Evolutionary conservation across 2,797 vertebrate genomes (phyloP).

Genomic region (Mormyrops boulengeri): DNA sequence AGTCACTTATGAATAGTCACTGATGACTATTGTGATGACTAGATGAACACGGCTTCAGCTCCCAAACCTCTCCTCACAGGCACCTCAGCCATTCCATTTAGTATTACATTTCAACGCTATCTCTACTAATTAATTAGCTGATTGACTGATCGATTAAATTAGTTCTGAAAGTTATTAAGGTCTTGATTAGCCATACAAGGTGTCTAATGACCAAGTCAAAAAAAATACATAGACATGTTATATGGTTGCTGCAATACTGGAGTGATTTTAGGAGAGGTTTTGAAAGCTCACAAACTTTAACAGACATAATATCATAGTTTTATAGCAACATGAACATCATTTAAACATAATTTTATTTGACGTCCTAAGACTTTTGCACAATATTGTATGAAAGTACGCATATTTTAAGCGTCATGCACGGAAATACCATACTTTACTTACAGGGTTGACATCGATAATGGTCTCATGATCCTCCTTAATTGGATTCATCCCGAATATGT

Average conservation of each 20-base stretch:
- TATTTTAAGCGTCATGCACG: neutral
- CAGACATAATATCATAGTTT: neutral
- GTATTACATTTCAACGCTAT: neutral
- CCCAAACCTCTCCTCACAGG: neutral
- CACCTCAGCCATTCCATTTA: neutral
- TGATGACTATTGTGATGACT: neutral
- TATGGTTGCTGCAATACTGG: neutral
- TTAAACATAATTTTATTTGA: neutral
- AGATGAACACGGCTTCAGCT: neutral
- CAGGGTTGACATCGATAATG: conserved; percentile 79
- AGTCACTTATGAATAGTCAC: neutral
- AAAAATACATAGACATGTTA: neutral
- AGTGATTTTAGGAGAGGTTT: neutral
- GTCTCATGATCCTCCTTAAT: conserved; percentile 79
- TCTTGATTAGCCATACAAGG: neutral
- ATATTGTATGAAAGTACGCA: neutral
- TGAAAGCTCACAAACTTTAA: neutral
- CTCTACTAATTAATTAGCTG: neutral
- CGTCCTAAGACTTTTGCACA: neutral
- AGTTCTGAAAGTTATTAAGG: neutral
- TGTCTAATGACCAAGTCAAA: neutral
- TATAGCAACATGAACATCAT: neutral
- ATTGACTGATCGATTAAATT: neutral
- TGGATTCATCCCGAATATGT: conserved; percentile 77
- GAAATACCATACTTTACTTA: conserved; percentile 50